A percentile compares a stretch with the other conserved stretches of the same genome.
Evolutionary conservation across 2,888 invertebrate genomes (phyloP).

Genomic region (Parthenolecanium corni): DNA sequence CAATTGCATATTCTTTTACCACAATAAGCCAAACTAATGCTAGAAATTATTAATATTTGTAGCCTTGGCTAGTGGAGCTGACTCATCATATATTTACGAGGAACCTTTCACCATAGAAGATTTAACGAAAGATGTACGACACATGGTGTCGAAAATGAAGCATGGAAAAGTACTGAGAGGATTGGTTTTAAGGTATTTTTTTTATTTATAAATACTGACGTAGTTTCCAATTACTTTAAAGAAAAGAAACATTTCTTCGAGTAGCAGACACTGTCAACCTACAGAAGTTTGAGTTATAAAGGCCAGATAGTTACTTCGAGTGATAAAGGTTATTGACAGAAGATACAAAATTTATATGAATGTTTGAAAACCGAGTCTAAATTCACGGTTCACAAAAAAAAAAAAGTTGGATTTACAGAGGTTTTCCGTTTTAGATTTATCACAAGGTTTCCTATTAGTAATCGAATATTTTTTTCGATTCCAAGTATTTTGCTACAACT

Average conservation of each 20-base stretch:
- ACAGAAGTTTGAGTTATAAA: too few species aligned
- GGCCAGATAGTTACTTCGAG: too few species aligned
- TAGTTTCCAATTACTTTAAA: neutral
- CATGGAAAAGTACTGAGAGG: slow-evolving; percentile 81
- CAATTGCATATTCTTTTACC: neutral
- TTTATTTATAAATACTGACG: neutral
- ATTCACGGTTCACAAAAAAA: too few species aligned
- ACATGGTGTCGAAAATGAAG: slow-evolving; percentile 95
- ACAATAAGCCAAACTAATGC: neutral
- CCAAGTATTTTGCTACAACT: neutral
- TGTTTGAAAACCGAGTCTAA: too few species aligned
- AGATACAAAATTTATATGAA: too few species aligned
- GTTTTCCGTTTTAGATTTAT: too few species aligned
- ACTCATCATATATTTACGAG: slow-evolving; percentile 97
- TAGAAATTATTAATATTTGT: neutral
- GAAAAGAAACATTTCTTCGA: too few species aligned
- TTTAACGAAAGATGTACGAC: slow-evolving; percentile 78
- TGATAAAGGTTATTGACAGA: too few species aligned
- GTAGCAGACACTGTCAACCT: too few species aligned
- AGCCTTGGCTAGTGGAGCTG: slow-evolving; percentile 90
- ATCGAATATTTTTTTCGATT: too few species aligned
- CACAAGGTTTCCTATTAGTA: too few species aligned
- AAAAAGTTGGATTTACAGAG: too few species aligned
- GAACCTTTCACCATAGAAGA: slow-evolving; percentile 88
- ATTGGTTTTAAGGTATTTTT: slow-evolving; percentile 56